Evolutionary conservation across 2,888 invertebrate species (phyloP).

Genomic region (Halictus quadricinctus): DNA sequence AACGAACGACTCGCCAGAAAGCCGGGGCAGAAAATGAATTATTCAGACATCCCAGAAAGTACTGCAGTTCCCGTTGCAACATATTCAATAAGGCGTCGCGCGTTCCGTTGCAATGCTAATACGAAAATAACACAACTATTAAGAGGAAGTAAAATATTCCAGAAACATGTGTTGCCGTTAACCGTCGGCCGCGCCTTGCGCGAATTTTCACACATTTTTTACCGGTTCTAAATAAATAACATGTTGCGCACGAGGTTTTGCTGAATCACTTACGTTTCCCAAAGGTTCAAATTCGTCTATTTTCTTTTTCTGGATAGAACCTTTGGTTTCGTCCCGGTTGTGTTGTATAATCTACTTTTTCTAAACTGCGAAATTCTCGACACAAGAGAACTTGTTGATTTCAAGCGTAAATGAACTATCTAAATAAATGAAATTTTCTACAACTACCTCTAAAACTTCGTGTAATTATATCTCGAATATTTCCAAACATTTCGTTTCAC

Average conservation of each 20-base stretch:
- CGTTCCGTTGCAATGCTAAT: background rate
- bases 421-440: too few species aligned
- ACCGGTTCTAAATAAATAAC: background rate
- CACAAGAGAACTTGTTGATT: too few species aligned
- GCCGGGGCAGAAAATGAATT: constrained; percentile 9
- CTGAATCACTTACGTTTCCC: background rate
- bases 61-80: background rate
- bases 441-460: too few species aligned
- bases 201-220: background rate
- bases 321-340: too few species aligned
- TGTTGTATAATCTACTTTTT: too few species aligned
- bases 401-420: too few species aligned
- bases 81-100: background rate
- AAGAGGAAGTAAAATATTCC: background rate
- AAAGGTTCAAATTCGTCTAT: background rate
- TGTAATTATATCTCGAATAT: too few species aligned
- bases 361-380: too few species aligned
- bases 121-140: background rate
- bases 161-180: background rate
- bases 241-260: background rate
- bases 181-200: background rate
- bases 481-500: too few species aligned
- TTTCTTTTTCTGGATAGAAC: background rate
- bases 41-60: constrained; percentile 7
- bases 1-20: background rate